Evolutionary conservation across 2,888 invertebrate genomes (phyloP).

Genomic region (Syrphus vitripennis): DNA sequence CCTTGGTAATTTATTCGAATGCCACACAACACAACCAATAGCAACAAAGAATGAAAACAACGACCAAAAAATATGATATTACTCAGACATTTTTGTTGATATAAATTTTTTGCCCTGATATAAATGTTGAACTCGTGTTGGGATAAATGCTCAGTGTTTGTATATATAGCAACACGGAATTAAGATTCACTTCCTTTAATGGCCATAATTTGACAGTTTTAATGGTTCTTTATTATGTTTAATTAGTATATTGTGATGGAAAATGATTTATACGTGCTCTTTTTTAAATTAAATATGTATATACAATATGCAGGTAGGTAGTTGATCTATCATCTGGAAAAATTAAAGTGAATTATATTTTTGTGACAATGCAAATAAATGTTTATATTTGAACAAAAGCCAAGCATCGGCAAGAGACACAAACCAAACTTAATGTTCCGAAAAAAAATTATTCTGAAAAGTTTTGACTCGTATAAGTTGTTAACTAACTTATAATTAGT

Average conservation of each 20-base stretch:
- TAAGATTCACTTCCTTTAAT: slow-evolving; percentile 49
- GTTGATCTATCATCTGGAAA: background rate
- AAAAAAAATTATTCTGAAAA: too few relatives aligned
- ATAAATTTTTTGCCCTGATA: slow-evolving; percentile 59
- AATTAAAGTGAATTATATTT: background rate
- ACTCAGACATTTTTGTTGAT: slow-evolving; percentile 13
- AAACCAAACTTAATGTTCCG: background rate
- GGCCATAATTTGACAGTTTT: slow-evolving; percentile 46
- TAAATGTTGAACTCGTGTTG: slow-evolving; percentile 51
- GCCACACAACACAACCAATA: background rate
- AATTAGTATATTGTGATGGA: slow-evolving; percentile 46
- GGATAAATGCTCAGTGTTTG: background rate
- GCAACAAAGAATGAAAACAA: background rate
- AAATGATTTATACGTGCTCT: slow-evolving; percentile 20
- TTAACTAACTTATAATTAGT: too few relatives aligned
- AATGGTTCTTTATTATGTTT: slow-evolving; percentile 50
- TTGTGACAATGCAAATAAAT: background rate
- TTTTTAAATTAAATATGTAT: background rate
- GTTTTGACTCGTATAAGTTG: too few relatives aligned
- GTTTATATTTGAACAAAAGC: background rate
- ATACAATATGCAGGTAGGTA: background rate
- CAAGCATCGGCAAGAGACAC: too few relatives aligned
- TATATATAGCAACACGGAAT: slow-evolving; percentile 13
- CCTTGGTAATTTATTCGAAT: slow-evolving; percentile 12
- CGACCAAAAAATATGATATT: background rate